Evolutionary conservation across 2,888 invertebrate species (phyloP).

Genomic region (Ophion slaviceki): DNA sequence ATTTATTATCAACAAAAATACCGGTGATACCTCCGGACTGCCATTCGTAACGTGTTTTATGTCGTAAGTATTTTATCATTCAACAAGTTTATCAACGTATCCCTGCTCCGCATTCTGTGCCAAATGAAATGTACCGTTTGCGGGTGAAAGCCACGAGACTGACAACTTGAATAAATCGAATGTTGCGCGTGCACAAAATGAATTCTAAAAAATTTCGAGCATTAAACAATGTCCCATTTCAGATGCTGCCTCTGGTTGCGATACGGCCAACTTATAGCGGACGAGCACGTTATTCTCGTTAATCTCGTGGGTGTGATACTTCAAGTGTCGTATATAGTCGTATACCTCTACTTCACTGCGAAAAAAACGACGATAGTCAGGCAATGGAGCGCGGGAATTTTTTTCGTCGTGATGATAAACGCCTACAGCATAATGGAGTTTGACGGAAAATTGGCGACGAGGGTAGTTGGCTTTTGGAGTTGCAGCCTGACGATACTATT

Average conservation of each 20-base stretch:
- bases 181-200: background rate
- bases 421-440: slow-evolving; percentile 86
- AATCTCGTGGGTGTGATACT: slow-evolving; percentile 90
- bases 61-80: slow-evolving; percentile 86
- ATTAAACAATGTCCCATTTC: slow-evolving; percentile 75
- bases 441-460: slow-evolving; percentile 85
- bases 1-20: slow-evolving; percentile 89
- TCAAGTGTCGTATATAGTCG: slow-evolving; percentile 88
- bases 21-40: slow-evolving; percentile 90
- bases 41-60: slow-evolving; percentile 91
- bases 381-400: slow-evolving; percentile 86
- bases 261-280: slow-evolving; percentile 91
- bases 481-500: slow-evolving; percentile 91
- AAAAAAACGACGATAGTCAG: slow-evolving; percentile 88
- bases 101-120: background rate
- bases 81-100: background rate
- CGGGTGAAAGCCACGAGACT: too few species aligned
- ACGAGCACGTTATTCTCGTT: slow-evolving; percentile 89
- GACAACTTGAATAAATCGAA: too few species aligned
- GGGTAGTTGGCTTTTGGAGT: slow-evolving; percentile 88
- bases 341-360: slow-evolving; percentile 90
- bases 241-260: slow-evolving; percentile 92
- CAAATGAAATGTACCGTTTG: background rate
- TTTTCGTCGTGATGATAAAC: slow-evolving; percentile 85
- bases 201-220: background rate